A percentile compares a stretch with the other conserved stretches of the same genome.
phyloP scores from a whole-genome alignment of 2,797 vertebrate genomes.

The Callimico goeldii region DNA sequence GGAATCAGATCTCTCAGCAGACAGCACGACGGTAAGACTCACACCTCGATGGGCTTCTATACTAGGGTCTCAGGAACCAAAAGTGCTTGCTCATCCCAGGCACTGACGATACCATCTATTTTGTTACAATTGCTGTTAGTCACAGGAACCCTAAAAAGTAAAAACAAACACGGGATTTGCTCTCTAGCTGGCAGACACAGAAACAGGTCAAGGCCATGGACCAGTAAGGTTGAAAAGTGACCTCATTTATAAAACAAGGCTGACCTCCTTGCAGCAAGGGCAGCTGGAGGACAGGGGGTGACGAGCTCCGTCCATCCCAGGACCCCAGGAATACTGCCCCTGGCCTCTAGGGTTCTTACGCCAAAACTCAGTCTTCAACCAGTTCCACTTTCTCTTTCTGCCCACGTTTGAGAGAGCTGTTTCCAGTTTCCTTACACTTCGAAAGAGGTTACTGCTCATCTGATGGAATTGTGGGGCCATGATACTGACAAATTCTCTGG shows the following conservation, averaged over 20 bases:
- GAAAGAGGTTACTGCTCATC: not conserved
- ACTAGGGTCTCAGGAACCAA: not conserved
- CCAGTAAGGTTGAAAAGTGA: not conserved
- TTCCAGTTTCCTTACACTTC: not conserved
- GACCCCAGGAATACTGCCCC: too few relatives aligned
- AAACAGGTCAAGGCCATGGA: not conserved
- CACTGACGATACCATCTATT: not conserved
- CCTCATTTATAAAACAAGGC: not conserved
- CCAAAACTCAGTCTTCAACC: not conserved
- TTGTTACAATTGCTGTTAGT: accelerated
- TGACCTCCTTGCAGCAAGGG: not conserved
- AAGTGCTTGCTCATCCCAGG: not conserved
- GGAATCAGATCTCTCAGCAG: not conserved
- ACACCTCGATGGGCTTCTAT: too few relatives aligned
- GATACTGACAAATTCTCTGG: not conserved
- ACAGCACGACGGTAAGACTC: accelerated
- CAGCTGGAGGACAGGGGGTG: not conserved
- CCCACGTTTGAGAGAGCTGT: accelerated
- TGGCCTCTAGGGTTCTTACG: not conserved
- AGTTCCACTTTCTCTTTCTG: not conserved
- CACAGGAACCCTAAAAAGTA: not conserved
- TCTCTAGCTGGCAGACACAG: not conserved
- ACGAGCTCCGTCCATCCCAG: not conserved
- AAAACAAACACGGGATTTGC: accelerated
- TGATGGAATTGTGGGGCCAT: not conserved